Conservation (phyloP, 2,888 invertebrate genomes). For the Eustalomyia histrio region DNA sequence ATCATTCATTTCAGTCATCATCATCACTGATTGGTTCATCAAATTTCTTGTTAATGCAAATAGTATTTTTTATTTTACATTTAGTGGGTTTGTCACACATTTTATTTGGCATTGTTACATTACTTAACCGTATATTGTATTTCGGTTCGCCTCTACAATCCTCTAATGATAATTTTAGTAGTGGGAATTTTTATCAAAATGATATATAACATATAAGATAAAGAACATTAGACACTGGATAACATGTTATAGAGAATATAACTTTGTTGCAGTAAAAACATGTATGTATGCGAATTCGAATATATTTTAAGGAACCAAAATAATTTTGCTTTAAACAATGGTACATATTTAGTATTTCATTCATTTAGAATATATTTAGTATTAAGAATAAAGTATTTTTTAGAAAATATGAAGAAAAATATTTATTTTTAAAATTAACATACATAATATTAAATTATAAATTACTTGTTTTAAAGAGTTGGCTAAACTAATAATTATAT, state of each 20-base stretch:
- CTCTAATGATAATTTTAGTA: background rate
- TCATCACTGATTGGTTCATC: slow-evolving; percentile 5
- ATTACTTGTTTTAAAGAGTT: slow-evolving; percentile 46
- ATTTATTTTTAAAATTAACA: slow-evolving; percentile 9
- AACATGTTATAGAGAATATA: too few relatives aligned
- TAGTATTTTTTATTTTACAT: slow-evolving; percentile 70
- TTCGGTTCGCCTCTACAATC: background rate
- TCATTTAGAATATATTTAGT: background rate
- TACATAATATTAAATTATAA: slow-evolving; percentile 47
- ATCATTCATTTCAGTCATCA: background rate
- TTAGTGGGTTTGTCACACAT: slow-evolving; percentile 69
- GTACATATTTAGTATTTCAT: background rate
- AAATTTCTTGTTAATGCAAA: slow-evolving; percentile 39
- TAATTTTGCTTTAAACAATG: too few relatives aligned
- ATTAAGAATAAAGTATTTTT: background rate
- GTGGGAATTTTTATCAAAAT: slow-evolving; percentile 32
- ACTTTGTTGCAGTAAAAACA: too few relatives aligned
- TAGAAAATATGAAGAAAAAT: slow-evolving; percentile 13
- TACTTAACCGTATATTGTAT: slow-evolving; percentile 64
- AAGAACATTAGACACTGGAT: background rate
- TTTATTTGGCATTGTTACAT: slow-evolving; percentile 66
- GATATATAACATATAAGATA: background rate
- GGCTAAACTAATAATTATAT: too few relatives aligned
- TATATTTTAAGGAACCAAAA: too few relatives aligned
- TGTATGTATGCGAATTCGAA: too few relatives aligned